Base-by-base conservation (phyloP, 2,888 invertebrate species). In the Heliconius aoede region DNA sequence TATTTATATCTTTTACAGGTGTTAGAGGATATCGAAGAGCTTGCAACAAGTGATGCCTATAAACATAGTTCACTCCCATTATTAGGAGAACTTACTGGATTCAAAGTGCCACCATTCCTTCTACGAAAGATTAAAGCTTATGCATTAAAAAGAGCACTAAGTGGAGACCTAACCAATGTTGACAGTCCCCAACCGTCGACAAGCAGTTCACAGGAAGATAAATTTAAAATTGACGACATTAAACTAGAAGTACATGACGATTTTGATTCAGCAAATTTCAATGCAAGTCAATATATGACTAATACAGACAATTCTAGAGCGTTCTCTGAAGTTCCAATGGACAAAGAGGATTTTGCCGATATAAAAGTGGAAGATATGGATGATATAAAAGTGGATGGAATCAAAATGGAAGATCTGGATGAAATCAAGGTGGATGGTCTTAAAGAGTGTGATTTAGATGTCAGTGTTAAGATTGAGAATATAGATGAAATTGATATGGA, bases 61-160 rank as follows among this genome's bases (percentile, higher is more conserved):
- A 95, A 95, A 84, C 95, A 95, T 85, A 96, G 91, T 83, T 95
- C 96, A 1, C 92, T 96, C 77, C 94, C 96, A 30, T 95, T 96
- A 88, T 89, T 96, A 26, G 95, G 96, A 68, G 97, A 97, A 85
- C 88, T 97, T 78, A 95, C 96, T 78, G 97, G 97, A 0, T 97
- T 97, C 86, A 95, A 96, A 86, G 96, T 96, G 1, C 97, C 97
- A 15, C 94, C 95, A 30, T 97, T 96, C 89, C 96, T 97, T 95
- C 85, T 97, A 55, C 95, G 95, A 78, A 97, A 97, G 91, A 97
- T 97, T 86, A 96, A 96, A 82, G 90, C 94, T 0, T 97, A 96
- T 85, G 96, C 97, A 84, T 80, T 90, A 46, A 94, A 90, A 80
- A 85, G 89, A 78, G 86, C 89, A 2, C 81, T 90, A 0, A 90